Evolutionary conservation across 2,888 invertebrate genomes (phyloP).

Genomic region (Drosophila koepferae): DNA sequence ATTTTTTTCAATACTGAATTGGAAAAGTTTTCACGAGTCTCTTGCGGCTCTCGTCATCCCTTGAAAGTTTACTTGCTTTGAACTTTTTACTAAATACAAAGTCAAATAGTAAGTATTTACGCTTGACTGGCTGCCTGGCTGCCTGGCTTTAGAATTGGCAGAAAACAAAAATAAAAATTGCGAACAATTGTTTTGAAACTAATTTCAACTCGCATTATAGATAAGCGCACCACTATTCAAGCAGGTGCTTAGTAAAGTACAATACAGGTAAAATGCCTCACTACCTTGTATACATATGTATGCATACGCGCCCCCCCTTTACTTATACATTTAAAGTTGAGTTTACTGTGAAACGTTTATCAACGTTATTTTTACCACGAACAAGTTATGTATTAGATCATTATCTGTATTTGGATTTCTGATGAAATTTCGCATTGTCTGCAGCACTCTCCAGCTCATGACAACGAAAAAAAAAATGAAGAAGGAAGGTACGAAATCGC

Average conservation of each 20-base stretch:
- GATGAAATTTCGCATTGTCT: slow-evolving; percentile 81
- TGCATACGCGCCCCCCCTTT: slow-evolving; percentile 9
- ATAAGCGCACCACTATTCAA: slow-evolving; percentile 10
- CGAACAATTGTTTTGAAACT: not conserved
- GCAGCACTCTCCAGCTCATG: slow-evolving; percentile 47
- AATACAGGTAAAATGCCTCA: not conserved
- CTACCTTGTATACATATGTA: not conserved
- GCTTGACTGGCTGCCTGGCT: not conserved
- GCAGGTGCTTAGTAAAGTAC: slow-evolving; percentile 18
- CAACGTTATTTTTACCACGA: slow-evolving; percentile 61
- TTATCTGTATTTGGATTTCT: slow-evolving; percentile 80
- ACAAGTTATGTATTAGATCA: slow-evolving; percentile 81
- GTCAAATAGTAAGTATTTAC: not conserved
- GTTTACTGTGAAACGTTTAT: slow-evolving; percentile 55
- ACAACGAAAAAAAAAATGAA: slow-evolving; percentile 32
- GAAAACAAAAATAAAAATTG: not conserved
- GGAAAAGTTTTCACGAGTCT: slow-evolving; percentile 37
- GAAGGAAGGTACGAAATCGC: slow-evolving; percentile 31
- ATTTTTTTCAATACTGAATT: slow-evolving; percentile 20
- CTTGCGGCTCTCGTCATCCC: not conserved
- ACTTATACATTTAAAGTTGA: slow-evolving; percentile 7
- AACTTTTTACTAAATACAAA: slow-evolving; percentile 6
- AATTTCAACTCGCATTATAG: slow-evolving; percentile 3
- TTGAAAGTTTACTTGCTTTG: slow-evolving; percentile 5
- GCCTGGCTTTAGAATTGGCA: not conserved